Percentiles rank a stretch among this genome's conserved stretches.
These are phyloP conservation scores for Sylvicapra grimmia DNA, from an alignment of 2,113 vertebrate genomes.

Conservation along the genomic window DNA sequence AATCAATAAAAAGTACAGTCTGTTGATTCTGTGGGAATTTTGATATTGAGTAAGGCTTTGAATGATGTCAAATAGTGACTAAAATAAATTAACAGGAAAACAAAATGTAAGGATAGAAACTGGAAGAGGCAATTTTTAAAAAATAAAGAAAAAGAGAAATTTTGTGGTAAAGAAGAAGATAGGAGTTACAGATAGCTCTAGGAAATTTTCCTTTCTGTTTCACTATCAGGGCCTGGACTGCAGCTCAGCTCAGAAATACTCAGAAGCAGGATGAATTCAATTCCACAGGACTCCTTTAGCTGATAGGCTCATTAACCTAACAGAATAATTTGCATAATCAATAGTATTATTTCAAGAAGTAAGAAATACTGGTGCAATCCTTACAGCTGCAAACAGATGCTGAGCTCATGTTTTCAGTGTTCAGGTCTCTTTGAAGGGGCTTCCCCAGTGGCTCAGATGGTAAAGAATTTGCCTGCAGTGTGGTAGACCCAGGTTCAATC, in stretches of 20 bases:
- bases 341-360: neutral
- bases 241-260: neutral
- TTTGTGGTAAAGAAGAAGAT: neutral
- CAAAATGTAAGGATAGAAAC: neutral
- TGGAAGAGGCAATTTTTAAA: neutral
- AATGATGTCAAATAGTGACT: neutral
- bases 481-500: neutral
- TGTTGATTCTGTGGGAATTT: neutral
- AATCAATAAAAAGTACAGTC: neutral
- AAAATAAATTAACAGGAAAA: neutral
- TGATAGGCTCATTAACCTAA: neutral
- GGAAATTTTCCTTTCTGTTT: neutral
- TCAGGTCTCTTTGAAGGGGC: neutral
- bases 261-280: neutral
- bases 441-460: neutral
- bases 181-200: neutral
- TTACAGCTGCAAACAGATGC: neutral
- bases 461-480: neutral
- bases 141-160: neutral
- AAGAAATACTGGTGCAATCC: neutral
- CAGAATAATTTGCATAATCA: too few species aligned
- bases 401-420: neutral
- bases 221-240: accelerated
- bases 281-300: neutral
- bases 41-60: neutral